Base-by-base conservation (phyloP, 92 coral and sea anemone species). In the Zoanthus solanderi region DNA sequence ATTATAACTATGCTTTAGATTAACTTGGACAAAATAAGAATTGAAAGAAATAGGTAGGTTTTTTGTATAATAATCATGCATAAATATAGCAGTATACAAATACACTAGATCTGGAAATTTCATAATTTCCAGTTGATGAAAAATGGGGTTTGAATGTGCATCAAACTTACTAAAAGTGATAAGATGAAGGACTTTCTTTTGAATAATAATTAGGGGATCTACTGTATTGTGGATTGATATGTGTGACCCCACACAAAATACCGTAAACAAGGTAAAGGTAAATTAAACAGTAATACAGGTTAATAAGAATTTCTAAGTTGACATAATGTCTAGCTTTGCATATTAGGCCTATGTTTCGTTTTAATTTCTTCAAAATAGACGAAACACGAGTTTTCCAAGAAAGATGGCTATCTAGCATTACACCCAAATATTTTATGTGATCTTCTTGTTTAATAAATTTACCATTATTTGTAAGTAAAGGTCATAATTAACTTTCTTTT, bases 181-280 rank as follows among this genome's bases (percentile, higher is more conserved):
- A 29, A 86, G 45, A 15, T 73, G 87, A 75, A 86, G 34, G 18
- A 42, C 72, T 48, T 87, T 78, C 58, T 87, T 87, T 66, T 87
- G 90, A 34, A 78, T 37, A 45, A 87, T 63, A 78, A 78, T 58
- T 42, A 87, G 17, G 6, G 90, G 77, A 65, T 87, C 78, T 28
- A 78, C 37, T 63, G 90, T 29, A 78, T 63, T 63, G 90, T 29
- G 53, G 86, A 76, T 29, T 2, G 30, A 47, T 78, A 77, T 9
- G 86, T 63, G 78, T 87, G 77, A 56, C 90, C 86, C 90, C 90
- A 78, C 14, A 66, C 90, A 10, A 87, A 18, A 87, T 9, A 47
- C 61, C 86, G 50, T 78, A 87, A 58, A 71, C 68, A 12, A 87
- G 57, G 58, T 52, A 87, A 37, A 86, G 78, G 60, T 87, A 87